These are phyloP conservation scores for Knipowitschia caucasica DNA, from an alignment of 2,797 vertebrate genomes.

Conservation along the genomic window DNA sequence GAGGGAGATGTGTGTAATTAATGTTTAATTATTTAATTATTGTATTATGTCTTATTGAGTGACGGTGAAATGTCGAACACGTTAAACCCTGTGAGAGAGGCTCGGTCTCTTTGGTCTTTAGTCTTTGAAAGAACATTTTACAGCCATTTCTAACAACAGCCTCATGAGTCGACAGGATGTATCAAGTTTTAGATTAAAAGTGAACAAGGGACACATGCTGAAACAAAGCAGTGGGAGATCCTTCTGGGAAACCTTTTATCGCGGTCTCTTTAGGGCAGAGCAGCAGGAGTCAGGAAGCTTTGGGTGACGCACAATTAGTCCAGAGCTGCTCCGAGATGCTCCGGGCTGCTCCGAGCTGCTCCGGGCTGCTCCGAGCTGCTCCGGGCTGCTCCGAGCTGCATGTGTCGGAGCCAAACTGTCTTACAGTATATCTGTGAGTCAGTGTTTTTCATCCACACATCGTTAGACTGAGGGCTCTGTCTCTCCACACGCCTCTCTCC, in stretches of 20 bases:
- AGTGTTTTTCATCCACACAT: slow-evolving; percentile 35
- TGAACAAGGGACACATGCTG: slow-evolving; percentile 19
- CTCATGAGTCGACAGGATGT: slow-evolving; percentile 32
- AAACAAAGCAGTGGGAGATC: slow-evolving; percentile 11
- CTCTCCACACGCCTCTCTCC: too few relatives aligned
- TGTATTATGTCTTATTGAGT: not conserved
- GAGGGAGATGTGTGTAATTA: too few relatives aligned
- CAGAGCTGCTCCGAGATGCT: too few relatives aligned
- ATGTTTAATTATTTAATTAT: too few relatives aligned
- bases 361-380: slow-evolving; percentile 26
- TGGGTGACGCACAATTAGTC: slow-evolving; percentile 54
- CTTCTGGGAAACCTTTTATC: slow-evolving; percentile 49
- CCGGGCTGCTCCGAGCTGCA: slow-evolving; percentile 32
- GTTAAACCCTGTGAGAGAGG: not conserved
- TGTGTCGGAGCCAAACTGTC: slow-evolving; percentile 46
- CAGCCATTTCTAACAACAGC: slow-evolving; percentile 24
- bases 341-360: too few relatives aligned
- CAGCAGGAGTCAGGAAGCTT: slow-evolving; percentile 43
- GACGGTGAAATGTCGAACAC: not conserved
- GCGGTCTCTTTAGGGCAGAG: slow-evolving; percentile 33
- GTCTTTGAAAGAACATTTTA: slow-evolving; percentile 14
- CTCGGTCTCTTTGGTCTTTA: not conserved
- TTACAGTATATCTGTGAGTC: slow-evolving; percentile 39
- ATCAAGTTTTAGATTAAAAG: slow-evolving; percentile 26
- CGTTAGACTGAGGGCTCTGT: too few relatives aligned